A percentile compares a stretch with the other conserved stretches of the same genome.
Evolutionary conservation across 2,888 invertebrate species (phyloP).

Genomic region (Diogma glabrata): DNA sequence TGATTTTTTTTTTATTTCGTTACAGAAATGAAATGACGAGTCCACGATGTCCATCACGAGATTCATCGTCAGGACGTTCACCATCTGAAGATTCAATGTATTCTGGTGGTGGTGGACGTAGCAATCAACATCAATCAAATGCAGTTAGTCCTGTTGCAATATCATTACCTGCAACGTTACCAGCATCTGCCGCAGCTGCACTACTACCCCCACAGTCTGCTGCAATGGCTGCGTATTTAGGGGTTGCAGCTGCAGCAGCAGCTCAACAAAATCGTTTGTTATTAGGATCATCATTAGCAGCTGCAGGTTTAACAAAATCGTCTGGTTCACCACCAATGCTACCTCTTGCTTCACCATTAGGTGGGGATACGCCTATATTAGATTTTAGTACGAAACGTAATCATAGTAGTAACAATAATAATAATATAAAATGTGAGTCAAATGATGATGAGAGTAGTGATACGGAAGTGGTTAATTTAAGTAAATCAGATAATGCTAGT

Average conservation of each 20-base stretch:
- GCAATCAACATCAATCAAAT: slow-evolving; percentile 39
- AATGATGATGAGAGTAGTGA: slow-evolving; percentile 46
- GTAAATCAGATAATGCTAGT: slow-evolving; percentile 49
- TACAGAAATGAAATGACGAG: slow-evolving; percentile 62
- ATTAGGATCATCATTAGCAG: slow-evolving; percentile 63
- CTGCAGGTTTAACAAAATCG: slow-evolving; percentile 46
- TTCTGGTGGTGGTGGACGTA: slow-evolving; percentile 45
- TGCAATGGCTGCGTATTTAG: slow-evolving; percentile 70
- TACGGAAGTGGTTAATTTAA: slow-evolving; percentile 58
- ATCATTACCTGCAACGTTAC: slow-evolving; percentile 52
- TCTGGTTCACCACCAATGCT: slow-evolving; percentile 34
- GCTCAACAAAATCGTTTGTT: slow-evolving; percentile 61
- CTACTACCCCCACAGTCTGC: slow-evolving; percentile 68
- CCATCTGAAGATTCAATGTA: slow-evolving; percentile 67
- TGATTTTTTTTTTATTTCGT: slow-evolving; percentile 35
- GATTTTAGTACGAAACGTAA: slow-evolving; percentile 71
- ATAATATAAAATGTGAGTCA: slow-evolving; percentile 31
- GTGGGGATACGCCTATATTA: slow-evolving; percentile 50
- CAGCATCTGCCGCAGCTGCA: slow-evolving; percentile 50
- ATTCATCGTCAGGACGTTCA: slow-evolving; percentile 63
- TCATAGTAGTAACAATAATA: slow-evolving; percentile 23
- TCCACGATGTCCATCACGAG: slow-evolving; percentile 71
- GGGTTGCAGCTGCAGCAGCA: slow-evolving; percentile 58
- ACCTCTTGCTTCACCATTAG: slow-evolving; percentile 44
- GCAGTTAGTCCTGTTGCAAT: slow-evolving; percentile 51